phyloP scores from a whole-genome alignment of 2,113 vertebrate genomes.

The Lipophrys pholis region DNA sequence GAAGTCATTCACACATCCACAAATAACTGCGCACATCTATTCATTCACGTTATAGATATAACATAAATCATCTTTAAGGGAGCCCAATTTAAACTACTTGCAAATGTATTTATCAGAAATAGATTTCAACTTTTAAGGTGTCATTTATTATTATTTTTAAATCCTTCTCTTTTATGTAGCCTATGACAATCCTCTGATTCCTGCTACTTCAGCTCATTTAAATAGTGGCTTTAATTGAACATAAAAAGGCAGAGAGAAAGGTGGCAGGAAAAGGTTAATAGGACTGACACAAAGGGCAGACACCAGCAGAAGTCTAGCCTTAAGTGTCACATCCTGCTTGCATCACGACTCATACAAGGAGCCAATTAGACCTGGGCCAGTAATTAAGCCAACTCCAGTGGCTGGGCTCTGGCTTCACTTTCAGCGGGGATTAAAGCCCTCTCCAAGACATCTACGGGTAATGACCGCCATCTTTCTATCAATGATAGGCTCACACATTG shows the following conservation, averaged over 20 bases:
- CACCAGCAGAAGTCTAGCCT: slow-evolving; percentile 66
- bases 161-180: slow-evolving; percentile 33
- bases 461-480: slow-evolving; percentile 70
- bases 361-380: slow-evolving; percentile 69
- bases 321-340: slow-evolving; percentile 74
- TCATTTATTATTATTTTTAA: slow-evolving; percentile 27
- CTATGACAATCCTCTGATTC: slow-evolving; percentile 41
- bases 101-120: slow-evolving; percentile 11
- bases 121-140: slow-evolving; percentile 23
- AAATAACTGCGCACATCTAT: slow-evolving; percentile 7
- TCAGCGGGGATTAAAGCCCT: slow-evolving; percentile 60
- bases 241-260: slow-evolving; percentile 70
- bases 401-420: slow-evolving; percentile 42
- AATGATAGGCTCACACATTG: slow-evolving; percentile 48
- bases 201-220: slow-evolving; percentile 53
- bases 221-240: slow-evolving; percentile 76
- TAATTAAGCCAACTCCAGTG: slow-evolving; percentile 67
- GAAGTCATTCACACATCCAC: neutral
- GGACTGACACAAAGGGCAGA: slow-evolving; percentile 79
- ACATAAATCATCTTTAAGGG: slow-evolving; percentile 1
- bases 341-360: slow-evolving; percentile 59
- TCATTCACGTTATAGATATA: neutral
- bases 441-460: slow-evolving; percentile 61
- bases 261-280: slow-evolving; percentile 81
- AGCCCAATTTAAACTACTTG: neutral